Evolutionary conservation across 2,888 invertebrate genomes (phyloP), one percentile per base, ranked within the genome.

Genomic region (Drosophila subquinaria): DNA sequence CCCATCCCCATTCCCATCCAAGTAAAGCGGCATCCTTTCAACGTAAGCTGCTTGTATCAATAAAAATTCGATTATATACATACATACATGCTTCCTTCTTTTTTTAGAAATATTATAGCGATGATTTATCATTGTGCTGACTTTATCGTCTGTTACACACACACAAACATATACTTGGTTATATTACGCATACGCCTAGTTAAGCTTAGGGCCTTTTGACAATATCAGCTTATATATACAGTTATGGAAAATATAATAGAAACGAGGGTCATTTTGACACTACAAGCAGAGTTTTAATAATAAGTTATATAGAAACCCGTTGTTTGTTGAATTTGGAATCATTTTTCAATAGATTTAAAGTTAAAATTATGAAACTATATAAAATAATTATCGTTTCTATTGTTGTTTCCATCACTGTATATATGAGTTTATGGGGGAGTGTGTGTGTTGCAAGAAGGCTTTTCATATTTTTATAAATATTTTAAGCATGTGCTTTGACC

Each of bases 11-110:
- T 53, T 2, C 27, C 10, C 11, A 13, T 17, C 42, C 45, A 10
- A 20, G 52, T 35, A 50, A 50, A 57, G 51, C 62, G 50, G 64
- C 89, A 87, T 88, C 86, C 87, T 84, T 87, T 80, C 78, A 79
- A 87, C 82, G 73, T 92, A 92, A 92, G 92, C 92, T 84, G 92
- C 92, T 92, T 92, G 92, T 91, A 92, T 91, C 92, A 92, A 92
- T 92, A 92, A 92, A 92, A 92, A 92, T 92, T 92, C 92, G 92
- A 92, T 92, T 92, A 92, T 92, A 86, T 79, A 76, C 65, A 69
- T 73, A 76, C 65, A 69, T 73, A 71, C 57, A 10, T 13, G 55
- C 11, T 45, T 23, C 15, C 53, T 40, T 42, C 48, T 27, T 42
- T 57, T 67, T 76, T 81, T 70, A 76, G 72, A 82, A 76, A 81